Evolutionary conservation across 2,113 vertebrate species (phyloP), one percentile per base, ranked within the genome.

Genomic region (Colaptes auratus): DNA sequence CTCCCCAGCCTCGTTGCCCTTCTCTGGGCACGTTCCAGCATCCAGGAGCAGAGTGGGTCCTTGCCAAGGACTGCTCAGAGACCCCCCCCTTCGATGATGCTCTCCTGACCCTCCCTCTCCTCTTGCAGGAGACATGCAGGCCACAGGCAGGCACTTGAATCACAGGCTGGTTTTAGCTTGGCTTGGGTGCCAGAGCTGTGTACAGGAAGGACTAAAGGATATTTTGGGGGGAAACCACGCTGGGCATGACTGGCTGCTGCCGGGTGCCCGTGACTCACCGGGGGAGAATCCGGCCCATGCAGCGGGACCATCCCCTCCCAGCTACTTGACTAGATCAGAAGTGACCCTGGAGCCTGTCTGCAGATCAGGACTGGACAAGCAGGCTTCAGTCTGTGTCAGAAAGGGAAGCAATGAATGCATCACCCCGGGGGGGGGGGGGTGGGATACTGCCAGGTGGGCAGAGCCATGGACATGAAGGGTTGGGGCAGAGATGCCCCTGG

Each of bases 311-410:
- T 60, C 80, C 67, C 15, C 44, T 76, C 73, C 53, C 4, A 1
- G 24, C 53, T 30, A 20, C 44, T 76, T 63, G 4, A 56, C 19
- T 50, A 59, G 74, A 25, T 30, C 15, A 52, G 63, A 59, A 81
- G 63, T 2, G 3, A 4, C 14, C 36, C 36, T 1, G 2, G 66
- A 53, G 9, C 16, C 33, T 3, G 1, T 74, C 44, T 70, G 42
- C 19, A 59, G 74, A 63, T 80, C 86, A 65, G 63, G n/a, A 30
- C 21, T 59, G 19, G 33, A 33, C 30, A 77, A 82, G 10, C 55
- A 58, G 18, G 25, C 1, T 79, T n/a, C 30, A 60, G 4, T 9
- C 61, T 7, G 23, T 23, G 53, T 21, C 5, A 8, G 56, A 25
- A 69, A 3, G 21, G 35, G 44, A 18, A 46, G 55, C 4, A 36